These are phyloP conservation scores for Octodon degus DNA, from an alignment of 2,113 vertebrate genomes.

Conservation along the genomic window DNA sequence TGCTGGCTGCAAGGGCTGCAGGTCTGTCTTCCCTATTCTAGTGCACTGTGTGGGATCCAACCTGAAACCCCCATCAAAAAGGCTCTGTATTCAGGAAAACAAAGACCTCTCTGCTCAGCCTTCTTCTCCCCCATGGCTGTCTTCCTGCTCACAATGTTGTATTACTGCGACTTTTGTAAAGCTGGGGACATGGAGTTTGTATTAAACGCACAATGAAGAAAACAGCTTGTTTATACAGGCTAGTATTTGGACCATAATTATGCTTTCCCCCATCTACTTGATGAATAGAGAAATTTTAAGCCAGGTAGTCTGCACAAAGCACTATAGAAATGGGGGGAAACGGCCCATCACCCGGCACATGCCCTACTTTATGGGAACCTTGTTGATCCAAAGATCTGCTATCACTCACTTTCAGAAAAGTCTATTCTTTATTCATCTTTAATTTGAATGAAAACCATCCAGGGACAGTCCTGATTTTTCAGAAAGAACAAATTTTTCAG, in stretches of 20 bases:
- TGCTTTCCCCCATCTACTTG: slow-evolving; percentile 22
- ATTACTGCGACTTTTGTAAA: slow-evolving; percentile 56
- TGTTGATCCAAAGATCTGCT: slow-evolving; percentile 34
- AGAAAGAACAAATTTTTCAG: slow-evolving; percentile 79
- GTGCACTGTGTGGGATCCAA: slow-evolving; percentile 16
- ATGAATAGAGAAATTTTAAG: slow-evolving; percentile 43
- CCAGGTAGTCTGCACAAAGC: slow-evolving; percentile 27
- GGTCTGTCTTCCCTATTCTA: neutral
- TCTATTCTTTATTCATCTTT: slow-evolving; percentile 57
- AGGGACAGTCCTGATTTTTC: slow-evolving; percentile 72
- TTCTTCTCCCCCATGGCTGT: neutral
- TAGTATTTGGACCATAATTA: slow-evolving; percentile 51
- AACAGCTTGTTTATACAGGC: slow-evolving; percentile 53
- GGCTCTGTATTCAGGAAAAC: slow-evolving; percentile 62
- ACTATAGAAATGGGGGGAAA: neutral
- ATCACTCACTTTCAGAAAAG: slow-evolving; percentile 26
- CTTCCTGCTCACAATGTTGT: slow-evolving; percentile 59
- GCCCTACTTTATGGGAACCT: slow-evolving; percentile 54
- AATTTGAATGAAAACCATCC: slow-evolving; percentile 68
- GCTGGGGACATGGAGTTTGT: neutral
- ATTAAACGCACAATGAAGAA: slow-evolving; percentile 61
- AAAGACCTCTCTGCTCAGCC: slow-evolving; percentile 62
- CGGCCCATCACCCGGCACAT: neutral
- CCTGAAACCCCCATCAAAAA: slow-evolving; percentile 45
- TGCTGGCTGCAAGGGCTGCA: neutral